Evolutionary conservation across 1,140 invertebrate genomes (phyloP).

Genomic region (Vollenhovia emeryi): DNA sequence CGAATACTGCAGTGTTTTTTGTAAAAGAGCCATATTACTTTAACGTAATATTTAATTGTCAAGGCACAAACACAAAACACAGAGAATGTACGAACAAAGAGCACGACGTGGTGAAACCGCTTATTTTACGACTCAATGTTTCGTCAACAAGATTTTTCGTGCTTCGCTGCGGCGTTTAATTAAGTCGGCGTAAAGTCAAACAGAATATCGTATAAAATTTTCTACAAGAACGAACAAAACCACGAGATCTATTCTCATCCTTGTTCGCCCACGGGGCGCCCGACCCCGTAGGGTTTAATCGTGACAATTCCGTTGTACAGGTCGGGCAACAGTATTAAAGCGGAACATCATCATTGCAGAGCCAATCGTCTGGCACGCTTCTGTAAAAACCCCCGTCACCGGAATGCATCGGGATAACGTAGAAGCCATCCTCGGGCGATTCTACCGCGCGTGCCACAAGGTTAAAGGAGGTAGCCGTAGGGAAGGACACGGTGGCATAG

Average conservation of each 20-base stretch:
- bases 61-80: background rate
- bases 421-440: constrained; percentile 38
- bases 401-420: constrained; percentile 37
- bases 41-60: background rate
- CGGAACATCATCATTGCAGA: background rate
- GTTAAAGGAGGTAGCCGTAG: constrained; percentile 51
- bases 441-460: constrained; percentile 48
- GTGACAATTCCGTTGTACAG: background rate
- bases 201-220: background rate
- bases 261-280: background rate
- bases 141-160: background rate
- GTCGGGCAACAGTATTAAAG: background rate
- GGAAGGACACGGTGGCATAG: constrained; percentile 26
- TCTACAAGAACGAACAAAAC: background rate
- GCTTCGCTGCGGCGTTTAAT: background rate
- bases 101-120: background rate
- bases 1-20: background rate
- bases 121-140: background rate
- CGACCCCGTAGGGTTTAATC: background rate
- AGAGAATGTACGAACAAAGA: background rate
- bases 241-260: background rate
- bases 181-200: background rate
- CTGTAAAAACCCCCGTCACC: constrained; percentile 39
- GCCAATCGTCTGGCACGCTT: constrained; percentile 8
- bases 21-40: background rate